Evolutionary conservation across 2,797 vertebrate species (phyloP).

Genomic region (Salmo trutta): DNA sequence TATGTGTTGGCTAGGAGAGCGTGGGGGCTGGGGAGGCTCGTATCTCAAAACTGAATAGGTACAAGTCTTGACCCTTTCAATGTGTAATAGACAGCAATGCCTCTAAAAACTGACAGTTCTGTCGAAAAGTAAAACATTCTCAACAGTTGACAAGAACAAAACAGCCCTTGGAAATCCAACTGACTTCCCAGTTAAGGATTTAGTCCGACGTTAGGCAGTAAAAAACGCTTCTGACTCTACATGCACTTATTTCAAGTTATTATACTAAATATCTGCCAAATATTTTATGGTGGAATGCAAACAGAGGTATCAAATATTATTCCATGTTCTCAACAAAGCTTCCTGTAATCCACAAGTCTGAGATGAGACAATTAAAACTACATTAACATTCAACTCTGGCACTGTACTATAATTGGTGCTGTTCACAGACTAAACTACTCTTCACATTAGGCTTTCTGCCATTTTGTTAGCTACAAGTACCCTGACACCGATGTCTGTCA

Average conservation of each 20-base stretch:
- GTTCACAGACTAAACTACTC: background rate
- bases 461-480: too few relatives aligned
- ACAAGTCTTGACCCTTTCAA: background rate
- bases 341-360: background rate
- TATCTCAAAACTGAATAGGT: background rate
- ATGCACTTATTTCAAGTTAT: constrained; percentile 30
- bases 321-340: background rate
- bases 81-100: background rate
- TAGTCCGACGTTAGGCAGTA: constrained; percentile 20
- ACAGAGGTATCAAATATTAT: background rate
- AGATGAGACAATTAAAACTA: background rate
- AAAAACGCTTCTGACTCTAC: background rate
- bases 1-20: background rate
- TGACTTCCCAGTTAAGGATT: background rate
- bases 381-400: background rate
- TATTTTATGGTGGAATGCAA: background rate
- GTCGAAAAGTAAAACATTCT: background rate
- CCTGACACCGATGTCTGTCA: too few relatives aligned
- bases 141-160: background rate
- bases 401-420: background rate
- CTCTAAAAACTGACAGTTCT: background rate
- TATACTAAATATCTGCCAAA: constrained; percentile 20
- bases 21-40: background rate
- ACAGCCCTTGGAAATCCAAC: constrained; percentile 4
- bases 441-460: too few relatives aligned